Percentiles rank a stretch among this genome's conserved stretches.
Conservation (phyloP, 2,797 vertebrate genomes). For the Catharus ustulatus region DNA sequence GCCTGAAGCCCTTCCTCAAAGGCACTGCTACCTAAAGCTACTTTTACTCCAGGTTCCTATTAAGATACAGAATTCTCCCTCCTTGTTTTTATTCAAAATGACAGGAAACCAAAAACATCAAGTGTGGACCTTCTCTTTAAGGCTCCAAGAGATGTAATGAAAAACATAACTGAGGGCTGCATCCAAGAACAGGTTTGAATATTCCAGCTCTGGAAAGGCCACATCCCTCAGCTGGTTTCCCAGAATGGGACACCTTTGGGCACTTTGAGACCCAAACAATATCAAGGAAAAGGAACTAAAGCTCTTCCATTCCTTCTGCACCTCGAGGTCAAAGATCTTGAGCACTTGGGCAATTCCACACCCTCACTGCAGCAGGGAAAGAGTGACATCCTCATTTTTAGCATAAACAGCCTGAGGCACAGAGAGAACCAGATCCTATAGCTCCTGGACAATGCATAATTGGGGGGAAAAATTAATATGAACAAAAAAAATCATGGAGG, state of each 20-base stretch:
- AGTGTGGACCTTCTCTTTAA: not conserved
- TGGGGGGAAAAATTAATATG: not conserved
- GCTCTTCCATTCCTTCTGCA: not conserved
- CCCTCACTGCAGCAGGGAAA: not conserved
- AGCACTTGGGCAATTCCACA: not conserved
- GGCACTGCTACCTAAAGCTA: slow-evolving; percentile 1
- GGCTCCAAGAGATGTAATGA: slow-evolving; percentile 32
- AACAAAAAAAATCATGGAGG: not conserved
- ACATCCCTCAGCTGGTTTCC: not conserved
- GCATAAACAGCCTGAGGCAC: not conserved
- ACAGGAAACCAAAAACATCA: slow-evolving; percentile 58
- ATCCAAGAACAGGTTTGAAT: not conserved
- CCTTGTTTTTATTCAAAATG: slow-evolving; percentile 61
- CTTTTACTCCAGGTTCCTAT: not conserved
- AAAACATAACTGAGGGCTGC: slow-evolving; percentile 14
- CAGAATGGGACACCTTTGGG: not conserved
- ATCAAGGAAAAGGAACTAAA: not conserved
- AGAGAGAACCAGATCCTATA: not conserved
- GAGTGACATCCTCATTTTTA: not conserved
- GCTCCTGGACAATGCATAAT: not conserved
- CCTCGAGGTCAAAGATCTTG: not conserved
- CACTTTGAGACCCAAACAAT: not conserved
- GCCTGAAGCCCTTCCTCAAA: not conserved
- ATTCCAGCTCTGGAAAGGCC: not conserved
- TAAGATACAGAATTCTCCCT: not conserved